Base-by-base conservation (phyloP, 1,140 invertebrate genomes). In the Asbolus verrucosus region DNA sequence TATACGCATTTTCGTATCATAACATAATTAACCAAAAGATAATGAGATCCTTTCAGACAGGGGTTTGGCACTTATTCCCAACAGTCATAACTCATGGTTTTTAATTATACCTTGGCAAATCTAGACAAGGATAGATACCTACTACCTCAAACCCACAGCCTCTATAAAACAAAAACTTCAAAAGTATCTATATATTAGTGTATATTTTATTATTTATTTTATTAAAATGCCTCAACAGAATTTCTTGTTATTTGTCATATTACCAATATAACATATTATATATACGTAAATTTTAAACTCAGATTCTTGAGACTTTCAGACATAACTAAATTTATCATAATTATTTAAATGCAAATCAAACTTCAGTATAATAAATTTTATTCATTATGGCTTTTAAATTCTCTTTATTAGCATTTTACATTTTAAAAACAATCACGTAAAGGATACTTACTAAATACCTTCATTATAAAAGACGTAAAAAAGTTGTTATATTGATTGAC, bases 271-370 rank as follows among this genome's bases (percentile, higher is more conserved):
- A n/a, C n/a, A n/a, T n/a, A n/a, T n/a, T n/a, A n/a, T n/a, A n/a
- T n/a, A n/a, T n/a, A n/a, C n/a, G n/a, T n/a, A n/a, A n/a, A n/a
- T n/a, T n/a, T n/a, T n/a, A n/a, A n/a, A n/a, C n/a, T n/a, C n/a
- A 54, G 9, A 13, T 27, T n/a, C 14, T 14, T 21, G n/a, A n/a
- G 21, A 27, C 46, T n/a, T 54, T 54, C 21, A 27, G 11, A 14
- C 21, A 54, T 21, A 54, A 21, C 46, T 27, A 27, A 4, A 54
- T 54, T 54, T 54, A 54, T 54, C 46, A 54, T 54, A 24, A 54
- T 54, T 54, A 54, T 54, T 54, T 54, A 54, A 54, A 54, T 54
- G 21, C 46, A 54, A 50, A 54, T 24, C 14, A 11, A 13, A n/a
- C 2, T 6, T 13, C 21, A 24, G 27, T 27, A 30, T 18, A 19